Evolutionary conservation across 2,113 vertebrate genomes (phyloP).

Genomic region (Pontoporia blainvillei): DNA sequence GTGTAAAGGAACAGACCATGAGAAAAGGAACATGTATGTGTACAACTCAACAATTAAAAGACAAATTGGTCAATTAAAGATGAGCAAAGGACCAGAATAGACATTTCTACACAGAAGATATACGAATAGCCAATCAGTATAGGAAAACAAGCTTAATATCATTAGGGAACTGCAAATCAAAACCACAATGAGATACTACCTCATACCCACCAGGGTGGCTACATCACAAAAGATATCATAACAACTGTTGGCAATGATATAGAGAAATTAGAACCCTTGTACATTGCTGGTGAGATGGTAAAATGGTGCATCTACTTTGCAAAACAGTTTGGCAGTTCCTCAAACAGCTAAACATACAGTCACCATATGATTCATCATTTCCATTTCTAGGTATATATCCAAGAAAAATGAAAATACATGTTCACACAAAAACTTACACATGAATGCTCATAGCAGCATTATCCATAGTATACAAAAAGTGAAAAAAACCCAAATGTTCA

Average conservation of each 20-base stretch:
- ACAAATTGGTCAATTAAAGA: not conserved
- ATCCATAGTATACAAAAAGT: not conserved
- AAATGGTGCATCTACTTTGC: not conserved
- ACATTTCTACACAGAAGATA: not conserved
- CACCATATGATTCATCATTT: not conserved
- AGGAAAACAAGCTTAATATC: too few relatives aligned
- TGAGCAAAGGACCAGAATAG: not conserved
- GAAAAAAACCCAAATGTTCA: not conserved
- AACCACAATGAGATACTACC: not conserved
- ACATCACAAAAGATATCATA: not conserved
- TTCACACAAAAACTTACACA: not conserved
- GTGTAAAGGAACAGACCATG: not conserved
- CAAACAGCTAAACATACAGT: not conserved
- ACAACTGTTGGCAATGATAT: not conserved
- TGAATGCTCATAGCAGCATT: not conserved
- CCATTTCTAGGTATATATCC: not conserved
- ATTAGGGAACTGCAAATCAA: not conserved
- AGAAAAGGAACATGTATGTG: not conserved
- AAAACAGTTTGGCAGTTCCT: not conserved
- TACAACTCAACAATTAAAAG: not conserved
- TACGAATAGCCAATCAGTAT: not conserved
- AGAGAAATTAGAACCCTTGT: not conserved
- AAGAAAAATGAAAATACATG: not conserved
- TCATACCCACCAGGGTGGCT: not conserved
- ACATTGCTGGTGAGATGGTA: not conserved